These are phyloP conservation scores for Pempheris klunzingeri DNA, from an alignment of 2,797 vertebrate species.

Conservation along the genomic window DNA sequence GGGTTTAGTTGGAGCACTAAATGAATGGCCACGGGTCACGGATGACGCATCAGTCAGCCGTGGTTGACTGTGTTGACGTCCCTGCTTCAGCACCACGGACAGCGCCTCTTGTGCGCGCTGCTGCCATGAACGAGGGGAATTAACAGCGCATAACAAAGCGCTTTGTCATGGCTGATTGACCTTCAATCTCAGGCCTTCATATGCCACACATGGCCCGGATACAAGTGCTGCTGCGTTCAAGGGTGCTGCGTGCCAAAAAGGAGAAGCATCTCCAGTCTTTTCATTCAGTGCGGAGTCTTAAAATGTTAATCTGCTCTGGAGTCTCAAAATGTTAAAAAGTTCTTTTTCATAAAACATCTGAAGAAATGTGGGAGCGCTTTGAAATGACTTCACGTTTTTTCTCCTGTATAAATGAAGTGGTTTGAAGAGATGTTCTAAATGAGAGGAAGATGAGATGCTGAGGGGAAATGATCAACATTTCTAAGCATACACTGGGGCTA, in stretches of 20 bases:
- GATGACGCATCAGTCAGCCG: slow-evolving; percentile 16
- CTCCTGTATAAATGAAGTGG: background rate
- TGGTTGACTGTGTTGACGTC: background rate
- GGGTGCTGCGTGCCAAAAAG: background rate
- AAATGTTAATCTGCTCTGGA: slow-evolving; percentile 25
- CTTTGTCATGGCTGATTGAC: slow-evolving; percentile 24
- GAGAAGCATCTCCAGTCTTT: slow-evolving; percentile 1
- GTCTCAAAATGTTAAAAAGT: background rate
- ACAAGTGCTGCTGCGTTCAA: slow-evolving; percentile 7
- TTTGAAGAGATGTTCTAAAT: slow-evolving; percentile 8
- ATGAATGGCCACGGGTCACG: slow-evolving; percentile 23
- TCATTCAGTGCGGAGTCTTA: background rate
- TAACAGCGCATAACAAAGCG: slow-evolving; percentile 18
- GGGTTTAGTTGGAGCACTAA: background rate
- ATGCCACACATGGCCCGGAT: background rate
- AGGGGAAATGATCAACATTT: background rate
- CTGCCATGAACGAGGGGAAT: slow-evolving; percentile 9
- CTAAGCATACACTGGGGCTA: background rate
- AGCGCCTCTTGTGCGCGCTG: slow-evolving; percentile 41
- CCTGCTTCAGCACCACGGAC: slow-evolving; percentile 73
- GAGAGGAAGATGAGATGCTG: background rate
- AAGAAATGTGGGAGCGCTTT: slow-evolving; percentile 19
- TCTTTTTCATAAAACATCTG: slow-evolving; percentile 30
- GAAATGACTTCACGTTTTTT: background rate
- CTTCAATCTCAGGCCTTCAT: slow-evolving; percentile 5